Evolutionary conservation across 2,113 vertebrate species (phyloP).

Genomic region (Larimichthys polyactis): DNA sequence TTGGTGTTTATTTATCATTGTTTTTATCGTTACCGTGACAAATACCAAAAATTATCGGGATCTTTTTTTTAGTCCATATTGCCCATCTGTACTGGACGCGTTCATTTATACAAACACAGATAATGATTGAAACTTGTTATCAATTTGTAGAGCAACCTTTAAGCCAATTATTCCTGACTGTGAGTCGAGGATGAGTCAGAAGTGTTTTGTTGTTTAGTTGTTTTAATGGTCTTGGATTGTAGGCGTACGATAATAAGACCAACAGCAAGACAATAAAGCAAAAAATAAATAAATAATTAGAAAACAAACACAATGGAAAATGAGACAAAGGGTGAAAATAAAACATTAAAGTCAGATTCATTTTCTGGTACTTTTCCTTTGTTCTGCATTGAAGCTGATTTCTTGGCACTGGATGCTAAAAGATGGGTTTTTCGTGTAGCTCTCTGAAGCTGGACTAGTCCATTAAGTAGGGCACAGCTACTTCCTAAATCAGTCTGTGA

Average conservation of each 20-base stretch:
- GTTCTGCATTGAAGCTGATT: neutral
- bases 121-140: too few species aligned
- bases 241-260: neutral
- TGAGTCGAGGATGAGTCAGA: neutral
- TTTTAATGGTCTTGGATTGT: neutral
- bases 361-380: neutral
- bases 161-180: neutral
- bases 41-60: too few species aligned
- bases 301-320: neutral
- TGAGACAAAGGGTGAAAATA: neutral
- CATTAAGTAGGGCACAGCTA: constrained; percentile 6
- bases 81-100: too few species aligned
- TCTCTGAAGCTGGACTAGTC: constrained; percentile 11
- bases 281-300: neutral
- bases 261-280: too few species aligned
- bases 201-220: neutral
- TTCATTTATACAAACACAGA: neutral
- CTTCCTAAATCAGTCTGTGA: constrained; percentile 25
- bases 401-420: neutral
- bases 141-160: neutral
- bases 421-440: neutral
- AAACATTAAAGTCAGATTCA: neutral
- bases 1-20: too few species aligned
- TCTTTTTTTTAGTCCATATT: too few species aligned
- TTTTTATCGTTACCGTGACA: too few species aligned